Conservation (phyloP, 2,888 invertebrate species). For the Tipula lateralis region DNA sequence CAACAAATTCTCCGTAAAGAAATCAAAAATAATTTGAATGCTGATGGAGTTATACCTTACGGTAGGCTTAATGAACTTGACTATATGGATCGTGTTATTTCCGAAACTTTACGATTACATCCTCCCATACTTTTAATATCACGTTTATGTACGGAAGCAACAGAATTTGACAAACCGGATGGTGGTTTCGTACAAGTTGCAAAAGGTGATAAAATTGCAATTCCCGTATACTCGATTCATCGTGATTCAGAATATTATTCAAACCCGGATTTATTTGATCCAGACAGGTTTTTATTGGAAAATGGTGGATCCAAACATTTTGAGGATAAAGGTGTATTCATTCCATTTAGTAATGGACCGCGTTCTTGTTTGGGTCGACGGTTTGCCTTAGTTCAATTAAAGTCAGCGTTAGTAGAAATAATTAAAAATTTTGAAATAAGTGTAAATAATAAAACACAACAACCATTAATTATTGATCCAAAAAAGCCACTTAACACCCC, state of each 20-base stretch:
- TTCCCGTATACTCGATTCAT: not conserved
- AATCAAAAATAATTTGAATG: conserved; percentile 34
- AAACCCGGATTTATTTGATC: conserved; percentile 52
- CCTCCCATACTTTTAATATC: conserved; percentile 35
- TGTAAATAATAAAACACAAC: conserved; percentile 37
- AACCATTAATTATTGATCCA: conserved; percentile 39
- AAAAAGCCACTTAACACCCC: conserved; percentile 39
- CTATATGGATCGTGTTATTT: conserved; percentile 41
- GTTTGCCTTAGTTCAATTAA: conserved; percentile 29
- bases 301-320: conserved; percentile 38
- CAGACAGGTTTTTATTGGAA: conserved; percentile 50
- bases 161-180: conserved; percentile 36
- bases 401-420: not conserved
- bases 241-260: conserved; percentile 38
- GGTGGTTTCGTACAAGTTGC: conserved; percentile 35
- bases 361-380: conserved; percentile 45
- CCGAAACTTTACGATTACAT: not conserved
- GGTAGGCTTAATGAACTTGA: conserved; percentile 39
- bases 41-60: conserved; percentile 37
- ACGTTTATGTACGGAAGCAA: conserved; percentile 40
- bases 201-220: not conserved
- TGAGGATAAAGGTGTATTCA: conserved; percentile 40
- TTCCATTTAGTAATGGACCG: conserved; percentile 49
- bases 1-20: conserved; percentile 41
- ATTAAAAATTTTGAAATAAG: not conserved